phyloP scores from a whole-genome alignment of 1,140 invertebrate species.

The Drosophila seguyi region DNA sequence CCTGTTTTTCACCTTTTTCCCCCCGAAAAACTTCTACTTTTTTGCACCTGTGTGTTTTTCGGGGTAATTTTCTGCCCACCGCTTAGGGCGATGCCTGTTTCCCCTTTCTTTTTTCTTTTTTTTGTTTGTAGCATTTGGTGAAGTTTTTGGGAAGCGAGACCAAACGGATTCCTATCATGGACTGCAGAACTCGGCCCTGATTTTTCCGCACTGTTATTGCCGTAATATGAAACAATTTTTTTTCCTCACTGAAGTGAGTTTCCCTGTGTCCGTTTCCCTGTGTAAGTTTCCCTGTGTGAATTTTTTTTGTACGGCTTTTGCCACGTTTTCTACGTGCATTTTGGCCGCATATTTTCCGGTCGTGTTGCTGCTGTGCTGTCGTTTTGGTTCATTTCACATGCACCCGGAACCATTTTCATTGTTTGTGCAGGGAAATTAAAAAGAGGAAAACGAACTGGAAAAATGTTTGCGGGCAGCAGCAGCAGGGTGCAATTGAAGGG shows the following conservation, averaged over 20 bases:
- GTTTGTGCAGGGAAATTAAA: slow-evolving; percentile 77
- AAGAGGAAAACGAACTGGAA: slow-evolving; percentile 49
- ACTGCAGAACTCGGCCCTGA: slow-evolving; percentile 51
- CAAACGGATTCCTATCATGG: slow-evolving; percentile 58
- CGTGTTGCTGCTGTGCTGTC: slow-evolving; percentile 34
- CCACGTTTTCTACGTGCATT: slow-evolving; percentile 58
- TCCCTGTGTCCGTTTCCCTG: background rate
- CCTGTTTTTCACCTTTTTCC: slow-evolving; percentile 2
- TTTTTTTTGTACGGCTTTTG: slow-evolving; percentile 27
- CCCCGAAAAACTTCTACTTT: slow-evolving; percentile 10
- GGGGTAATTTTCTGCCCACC: slow-evolving; percentile 46
- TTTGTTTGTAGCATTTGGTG: slow-evolving; percentile 28
- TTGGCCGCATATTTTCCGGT: slow-evolving; percentile 73
- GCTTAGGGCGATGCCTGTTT: slow-evolving; percentile 37
- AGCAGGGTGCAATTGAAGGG: slow-evolving; percentile 22
- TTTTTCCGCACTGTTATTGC: slow-evolving; percentile 75
- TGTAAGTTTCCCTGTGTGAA: background rate
- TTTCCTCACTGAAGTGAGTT: slow-evolving; percentile 6
- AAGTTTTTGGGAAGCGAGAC: slow-evolving; percentile 19
- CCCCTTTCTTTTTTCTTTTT: slow-evolving; percentile 4
- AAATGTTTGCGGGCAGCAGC: slow-evolving; percentile 30
- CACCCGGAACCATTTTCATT: slow-evolving; percentile 68
- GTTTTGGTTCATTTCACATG: slow-evolving; percentile 77
- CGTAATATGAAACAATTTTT: slow-evolving; percentile 76
- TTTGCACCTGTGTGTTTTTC: slow-evolving; percentile 45